A percentile compares a stretch with the other conserved stretches of the same genome.
These are phyloP conservation scores for Poeciliopsis paucimaculata DNA, from an alignment of 2,797 vertebrate species.

Conservation along the genomic window DNA sequence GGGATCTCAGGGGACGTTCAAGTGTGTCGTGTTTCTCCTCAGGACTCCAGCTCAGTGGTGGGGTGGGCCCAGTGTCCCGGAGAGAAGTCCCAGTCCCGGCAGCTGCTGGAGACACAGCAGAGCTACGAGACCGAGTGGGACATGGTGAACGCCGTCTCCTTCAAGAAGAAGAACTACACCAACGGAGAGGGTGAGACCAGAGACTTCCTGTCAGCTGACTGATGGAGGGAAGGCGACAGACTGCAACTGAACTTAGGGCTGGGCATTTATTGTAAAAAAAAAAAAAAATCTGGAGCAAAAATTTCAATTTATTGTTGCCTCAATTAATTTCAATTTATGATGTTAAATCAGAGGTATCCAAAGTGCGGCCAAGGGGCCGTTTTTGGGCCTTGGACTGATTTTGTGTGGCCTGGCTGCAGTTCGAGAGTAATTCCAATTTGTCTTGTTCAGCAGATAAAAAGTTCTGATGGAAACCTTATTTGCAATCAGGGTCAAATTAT, in stretches of 20 bases:
- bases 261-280: no score
- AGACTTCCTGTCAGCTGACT: not conserved
- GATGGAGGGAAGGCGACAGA: not conserved
- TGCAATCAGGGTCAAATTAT: no score
- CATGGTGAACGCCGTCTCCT: slow-evolving; percentile 93
- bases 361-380: no score
- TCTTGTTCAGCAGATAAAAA: no score
- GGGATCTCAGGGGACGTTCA: not conserved
- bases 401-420: no score
- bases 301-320: no score
- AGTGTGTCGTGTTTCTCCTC: not conserved
- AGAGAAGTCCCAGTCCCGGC: slow-evolving; percentile 75
- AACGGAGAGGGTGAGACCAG: slow-evolving; percentile 83
- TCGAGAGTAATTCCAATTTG: no score
- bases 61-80: slow-evolving; percentile 88
- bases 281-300: no score
- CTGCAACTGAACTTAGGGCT: not conserved
- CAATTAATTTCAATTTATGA: no score
- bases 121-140: slow-evolving; percentile 98
- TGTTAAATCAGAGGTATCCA: no score
- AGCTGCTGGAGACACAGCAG: slow-evolving; percentile 83
- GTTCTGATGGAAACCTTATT: no score
- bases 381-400: no score
- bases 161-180: slow-evolving; percentile 87
- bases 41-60: slow-evolving; percentile 98